These are phyloP conservation scores for Rhinoptilus africanus DNA, from an alignment of 2,113 vertebrate species.

Conservation along the genomic window DNA sequence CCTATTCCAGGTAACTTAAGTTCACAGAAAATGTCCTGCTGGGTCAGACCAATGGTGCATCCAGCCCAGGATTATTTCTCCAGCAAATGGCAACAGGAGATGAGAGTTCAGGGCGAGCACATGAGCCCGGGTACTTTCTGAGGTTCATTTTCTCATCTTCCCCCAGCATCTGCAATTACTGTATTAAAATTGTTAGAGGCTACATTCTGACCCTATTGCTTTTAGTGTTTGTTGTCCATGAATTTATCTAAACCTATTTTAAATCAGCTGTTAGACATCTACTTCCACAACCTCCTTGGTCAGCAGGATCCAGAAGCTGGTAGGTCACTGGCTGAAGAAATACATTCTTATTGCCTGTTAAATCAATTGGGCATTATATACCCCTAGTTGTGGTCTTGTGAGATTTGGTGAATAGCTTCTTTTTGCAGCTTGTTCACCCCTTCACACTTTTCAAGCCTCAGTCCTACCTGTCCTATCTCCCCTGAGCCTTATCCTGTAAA, in stretches of 20 bases:
- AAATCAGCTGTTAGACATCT: background rate
- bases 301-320: background rate
- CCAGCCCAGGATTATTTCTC: background rate
- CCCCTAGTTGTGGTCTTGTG: background rate
- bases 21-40: background rate
- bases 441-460: background rate
- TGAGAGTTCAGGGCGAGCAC: background rate
- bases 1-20: background rate
- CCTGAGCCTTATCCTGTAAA: background rate
- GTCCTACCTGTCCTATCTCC: background rate
- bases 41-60: background rate
- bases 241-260: background rate
- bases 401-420: background rate
- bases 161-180: background rate
- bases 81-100: background rate
- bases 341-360: background rate
- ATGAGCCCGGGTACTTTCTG: background rate
- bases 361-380: background rate
- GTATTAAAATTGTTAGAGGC: background rate
- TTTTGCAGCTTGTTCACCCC: background rate
- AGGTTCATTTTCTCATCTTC: background rate
- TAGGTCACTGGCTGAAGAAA: background rate
- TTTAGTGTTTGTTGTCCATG: background rate
- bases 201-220: background rate
- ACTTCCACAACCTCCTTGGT: background rate